Percentiles rank a stretch among this genome's conserved stretches.
Conservation (phyloP, 1,140 invertebrate species). For the Dendrolimus punctatus region DNA sequence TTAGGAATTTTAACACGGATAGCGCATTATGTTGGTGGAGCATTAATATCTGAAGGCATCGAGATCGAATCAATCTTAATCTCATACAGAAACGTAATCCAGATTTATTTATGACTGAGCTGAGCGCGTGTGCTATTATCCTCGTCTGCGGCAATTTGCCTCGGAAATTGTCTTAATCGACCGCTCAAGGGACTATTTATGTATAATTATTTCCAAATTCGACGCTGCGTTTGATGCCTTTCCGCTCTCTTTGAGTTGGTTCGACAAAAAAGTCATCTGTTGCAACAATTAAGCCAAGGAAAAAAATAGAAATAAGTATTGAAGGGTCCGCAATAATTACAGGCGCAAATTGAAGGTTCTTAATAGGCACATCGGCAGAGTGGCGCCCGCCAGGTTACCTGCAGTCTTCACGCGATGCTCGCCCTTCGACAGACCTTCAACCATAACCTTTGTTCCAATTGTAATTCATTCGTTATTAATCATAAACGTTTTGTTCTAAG, state of each 20-base stretch:
- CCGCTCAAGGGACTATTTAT: conserved; percentile 72
- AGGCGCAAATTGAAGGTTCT: conserved; percentile 68
- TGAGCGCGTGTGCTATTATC: conserved; percentile 69
- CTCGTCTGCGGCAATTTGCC: conserved; percentile 70
- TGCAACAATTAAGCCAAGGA: conserved; percentile 66
- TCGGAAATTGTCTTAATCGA: conserved; percentile 71
- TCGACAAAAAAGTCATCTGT: conserved; percentile 72
- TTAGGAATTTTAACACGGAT: conserved; percentile 63
- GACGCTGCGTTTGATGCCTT: conserved; percentile 70
- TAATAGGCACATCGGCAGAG: conserved; percentile 43
- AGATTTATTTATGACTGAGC: conserved; percentile 69
- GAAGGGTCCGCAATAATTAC: conserved; percentile 71
- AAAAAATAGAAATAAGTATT: conserved; percentile 71
- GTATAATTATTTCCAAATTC: conserved; percentile 73
- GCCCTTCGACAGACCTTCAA: conserved; percentile 10
- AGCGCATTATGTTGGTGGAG: conserved; percentile 50
- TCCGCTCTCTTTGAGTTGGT: conserved; percentile 69
- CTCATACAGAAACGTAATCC: conserved; percentile 69
- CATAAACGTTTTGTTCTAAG: too few species aligned
- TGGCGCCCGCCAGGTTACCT: conserved; percentile 59
- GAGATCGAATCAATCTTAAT: conserved; percentile 71
- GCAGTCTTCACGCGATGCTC: conserved; percentile 38
- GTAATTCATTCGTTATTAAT: conserved; percentile 1
- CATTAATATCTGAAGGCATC: conserved; percentile 67
- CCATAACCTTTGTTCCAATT: conserved; percentile 1